A percentile compares a stretch with the other conserved stretches of the same genome.
These are phyloP conservation scores for Galemys pyrenaicus DNA, from an alignment of 2,113 vertebrate genomes.

Conservation along the genomic window DNA sequence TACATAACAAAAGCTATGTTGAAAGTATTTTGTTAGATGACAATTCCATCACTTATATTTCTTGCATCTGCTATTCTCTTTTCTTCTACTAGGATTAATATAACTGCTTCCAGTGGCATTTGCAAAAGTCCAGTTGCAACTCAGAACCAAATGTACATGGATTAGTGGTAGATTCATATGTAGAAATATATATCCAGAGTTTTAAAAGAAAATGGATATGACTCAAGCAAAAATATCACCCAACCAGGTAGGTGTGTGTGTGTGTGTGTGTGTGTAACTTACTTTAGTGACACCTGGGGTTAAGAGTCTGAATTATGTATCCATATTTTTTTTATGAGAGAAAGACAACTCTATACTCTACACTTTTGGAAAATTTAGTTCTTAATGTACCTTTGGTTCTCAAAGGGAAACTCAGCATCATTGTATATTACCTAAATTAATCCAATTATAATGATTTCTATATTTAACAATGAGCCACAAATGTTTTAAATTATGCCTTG, in stretches of 20 bases:
- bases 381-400: conserved; percentile 54
- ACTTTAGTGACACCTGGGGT: background rate
- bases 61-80: background rate
- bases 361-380: conserved; percentile 63
- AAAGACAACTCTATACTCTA: conserved; percentile 39
- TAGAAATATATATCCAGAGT: background rate
- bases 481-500: conserved; percentile 70
- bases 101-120: conserved; percentile 40
- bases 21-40: conserved; percentile 72
- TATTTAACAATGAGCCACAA: conserved; percentile 75
- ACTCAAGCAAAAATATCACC: conserved; percentile 33
- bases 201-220: conserved; percentile 26
- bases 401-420: conserved; percentile 63
- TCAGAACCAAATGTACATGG: background rate
- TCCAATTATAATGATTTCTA: conserved; percentile 79
- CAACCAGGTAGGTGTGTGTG: background rate
- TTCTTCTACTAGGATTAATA: conserved; percentile 1
- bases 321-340: conserved; percentile 35
- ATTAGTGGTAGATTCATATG: background rate
- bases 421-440: conserved; percentile 75
- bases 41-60: conserved; percentile 56
- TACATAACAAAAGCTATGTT: conserved; percentile 71
- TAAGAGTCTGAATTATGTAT: conserved; percentile 52
- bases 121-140: conserved; percentile 4
- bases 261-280: background rate